Base-by-base conservation (phyloP, 2,113 vertebrate genomes). In the Phoenicopterus ruber region DNA sequence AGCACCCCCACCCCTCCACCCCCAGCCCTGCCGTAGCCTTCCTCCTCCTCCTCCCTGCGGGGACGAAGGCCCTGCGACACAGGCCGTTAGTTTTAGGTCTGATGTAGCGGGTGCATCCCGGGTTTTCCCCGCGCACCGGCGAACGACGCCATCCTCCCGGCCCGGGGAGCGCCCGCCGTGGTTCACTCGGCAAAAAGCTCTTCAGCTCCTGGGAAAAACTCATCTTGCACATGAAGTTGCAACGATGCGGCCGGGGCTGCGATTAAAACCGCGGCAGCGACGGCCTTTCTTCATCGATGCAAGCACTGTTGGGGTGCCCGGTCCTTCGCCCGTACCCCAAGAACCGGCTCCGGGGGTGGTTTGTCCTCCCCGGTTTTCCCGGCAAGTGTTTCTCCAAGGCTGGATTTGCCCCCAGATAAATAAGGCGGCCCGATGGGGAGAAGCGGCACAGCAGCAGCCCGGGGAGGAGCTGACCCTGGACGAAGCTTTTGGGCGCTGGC, bases 331-430 rank as follows among this genome's bases (percentile, higher is more conserved):
- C 0, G 4, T 3, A 38, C 42, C 62, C 70, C 49, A 38, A 7
- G 11, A 87, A 44, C 18, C 1, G 0, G 28, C 42, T n/a, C 57
- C 0, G 0, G 47, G 36, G 28, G 5, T 42, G 32, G 32, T 29
- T 63, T 36, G 18, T 24, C 29, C 55, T 25, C 25, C 62, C 55
- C 0, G 0, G 11, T 90, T 63, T 70, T 50, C 69, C 69, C 0
- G 2, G 24, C 7, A 12, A 8, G 25, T 0, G 2, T 85, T 74
- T 90, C 47, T 61, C 54, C 50, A 28, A 29, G 34, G 29, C 16
- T 58, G 72, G 85, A 22, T 83, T 52, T 58, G 49, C 19, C 10
- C 32, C 26, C 70, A 34, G 10, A 34, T 49, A 21, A n/a, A 34
- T 17, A 36, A 50, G 9, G 17, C 62, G 42, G n/a, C 63, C 63